Evolutionary conservation across 2,888 invertebrate genomes (phyloP), one percentile per base, ranked within the genome.

Genomic region (Hesperia comma): DNA sequence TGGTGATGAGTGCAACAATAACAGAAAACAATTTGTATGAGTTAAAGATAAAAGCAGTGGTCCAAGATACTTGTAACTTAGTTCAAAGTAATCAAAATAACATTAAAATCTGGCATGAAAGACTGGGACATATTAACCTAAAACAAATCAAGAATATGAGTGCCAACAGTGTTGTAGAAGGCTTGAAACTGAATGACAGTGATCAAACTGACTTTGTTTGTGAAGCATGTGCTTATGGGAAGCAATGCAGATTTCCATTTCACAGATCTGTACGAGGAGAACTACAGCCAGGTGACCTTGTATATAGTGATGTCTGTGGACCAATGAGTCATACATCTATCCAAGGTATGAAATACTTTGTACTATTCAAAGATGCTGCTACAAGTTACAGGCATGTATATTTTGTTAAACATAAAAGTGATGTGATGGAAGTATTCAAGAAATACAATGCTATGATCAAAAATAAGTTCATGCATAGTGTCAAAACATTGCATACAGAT

Each of bases 311-410:
- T 69, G 70, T 78, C 1, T 75, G 75, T 67, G 76, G 75, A 49
- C 75, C 75, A 4, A 73, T 76, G 54, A 70, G 60, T 58, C 26
- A 56, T 0, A 1, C 66, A 53, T 75, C 75, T 2, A 40, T 74
- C 0, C 69, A 68, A 72, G 74, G 73, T 63, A 72, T 67, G 67
- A 71, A 68, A 67, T 77, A 74, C 62, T 74, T 78, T 68, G 40
- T 76, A 6, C 15, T 78, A 3, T 75, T 78, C 43, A 77, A 77
- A 53, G 75, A 76, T 72, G 73, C 69, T n/a, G 71, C 68, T 5
- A 69, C 77, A 17, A 75, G 71, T 70, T 75, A 71, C 40, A 62
- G 73, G 49, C 55, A 76, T 76, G 72, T 76, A 26, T 77, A 73
- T 63, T 72, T 76, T 57, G 66, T 72, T 0, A 75, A 66, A 41